These are phyloP conservation scores for Simalia tracyae DNA, from an alignment of 2,797 vertebrate genomes.

Conservation along the genomic window DNA sequence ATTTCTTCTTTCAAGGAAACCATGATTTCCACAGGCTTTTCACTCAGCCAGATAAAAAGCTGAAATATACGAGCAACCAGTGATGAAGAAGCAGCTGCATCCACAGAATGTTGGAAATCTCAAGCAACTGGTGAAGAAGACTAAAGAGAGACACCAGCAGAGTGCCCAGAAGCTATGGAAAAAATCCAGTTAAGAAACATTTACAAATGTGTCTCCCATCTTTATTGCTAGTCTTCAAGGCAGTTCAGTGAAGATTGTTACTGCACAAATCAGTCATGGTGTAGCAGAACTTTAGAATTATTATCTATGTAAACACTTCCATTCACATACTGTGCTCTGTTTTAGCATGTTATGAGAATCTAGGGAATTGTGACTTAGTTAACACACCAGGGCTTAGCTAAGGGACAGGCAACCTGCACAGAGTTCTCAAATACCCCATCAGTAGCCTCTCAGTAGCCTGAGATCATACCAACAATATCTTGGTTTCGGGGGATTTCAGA, in stretches of 20 bases:
- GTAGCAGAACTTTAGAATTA: not conserved
- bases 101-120: slow-evolving; percentile 40
- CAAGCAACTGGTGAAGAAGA: slow-evolving; percentile 42
- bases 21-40: slow-evolving; percentile 43
- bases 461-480: not conserved
- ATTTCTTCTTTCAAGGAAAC: slow-evolving; percentile 35
- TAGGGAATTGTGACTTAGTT: not conserved
- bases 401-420: not conserved
- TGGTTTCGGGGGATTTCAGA: not conserved
- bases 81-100: slow-evolving; percentile 41
- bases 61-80: not conserved
- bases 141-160: slow-evolving; percentile 52
- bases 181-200: not conserved
- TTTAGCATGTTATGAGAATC: not conserved
- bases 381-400: not conserved
- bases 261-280: not conserved
- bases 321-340: not conserved
- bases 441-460: not conserved
- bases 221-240: not conserved
- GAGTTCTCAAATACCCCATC: not conserved
- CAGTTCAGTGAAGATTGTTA: not conserved
- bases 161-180: slow-evolving; percentile 47
- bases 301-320: not conserved
- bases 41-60: slow-evolving; percentile 16
- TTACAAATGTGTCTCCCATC: not conserved